Conservation (phyloP, 2,113 vertebrate species). For the Lamprologus callipterus region DNA sequence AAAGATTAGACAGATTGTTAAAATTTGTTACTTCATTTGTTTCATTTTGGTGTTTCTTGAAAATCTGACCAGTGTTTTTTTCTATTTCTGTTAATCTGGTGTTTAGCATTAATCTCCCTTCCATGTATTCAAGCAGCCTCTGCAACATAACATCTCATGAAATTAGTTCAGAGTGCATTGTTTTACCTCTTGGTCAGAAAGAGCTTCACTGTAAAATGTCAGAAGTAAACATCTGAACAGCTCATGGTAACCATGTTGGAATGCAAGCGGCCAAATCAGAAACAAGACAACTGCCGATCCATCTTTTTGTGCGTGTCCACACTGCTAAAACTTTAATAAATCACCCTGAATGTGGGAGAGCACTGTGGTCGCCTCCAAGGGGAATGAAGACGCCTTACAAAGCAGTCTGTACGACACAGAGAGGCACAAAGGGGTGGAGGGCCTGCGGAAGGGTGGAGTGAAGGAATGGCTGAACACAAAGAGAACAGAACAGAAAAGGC, state of each 20-base stretch:
- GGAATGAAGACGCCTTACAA: slow-evolving; percentile 43
- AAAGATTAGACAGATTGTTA: neutral
- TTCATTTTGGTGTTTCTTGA: neutral
- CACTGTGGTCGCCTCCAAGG: neutral
- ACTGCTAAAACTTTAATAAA: slow-evolving; percentile 46
- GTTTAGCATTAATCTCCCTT: neutral
- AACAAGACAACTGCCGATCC: neutral
- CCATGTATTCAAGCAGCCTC: neutral
- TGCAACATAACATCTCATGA: neutral
- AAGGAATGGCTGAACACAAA: slow-evolving; percentile 46
- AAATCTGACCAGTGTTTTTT: neutral
- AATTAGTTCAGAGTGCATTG: neutral
- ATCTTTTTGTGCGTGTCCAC: slow-evolving; percentile 27
- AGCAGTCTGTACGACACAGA: slow-evolving; percentile 41
- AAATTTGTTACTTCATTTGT: neutral
- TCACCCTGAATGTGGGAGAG: slow-evolving; percentile 17
- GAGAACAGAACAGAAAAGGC: slow-evolving; percentile 1
- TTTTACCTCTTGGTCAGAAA: neutral
- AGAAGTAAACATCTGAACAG: neutral
- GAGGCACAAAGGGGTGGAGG: neutral
- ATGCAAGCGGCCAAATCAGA: neutral
- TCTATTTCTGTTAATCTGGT: neutral
- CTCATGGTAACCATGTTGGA: neutral
- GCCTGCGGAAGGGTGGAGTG: neutral
- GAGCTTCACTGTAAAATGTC: neutral